phyloP scores from a whole-genome alignment of 2,888 invertebrate species.

The Sarcophaga variegata region DNA sequence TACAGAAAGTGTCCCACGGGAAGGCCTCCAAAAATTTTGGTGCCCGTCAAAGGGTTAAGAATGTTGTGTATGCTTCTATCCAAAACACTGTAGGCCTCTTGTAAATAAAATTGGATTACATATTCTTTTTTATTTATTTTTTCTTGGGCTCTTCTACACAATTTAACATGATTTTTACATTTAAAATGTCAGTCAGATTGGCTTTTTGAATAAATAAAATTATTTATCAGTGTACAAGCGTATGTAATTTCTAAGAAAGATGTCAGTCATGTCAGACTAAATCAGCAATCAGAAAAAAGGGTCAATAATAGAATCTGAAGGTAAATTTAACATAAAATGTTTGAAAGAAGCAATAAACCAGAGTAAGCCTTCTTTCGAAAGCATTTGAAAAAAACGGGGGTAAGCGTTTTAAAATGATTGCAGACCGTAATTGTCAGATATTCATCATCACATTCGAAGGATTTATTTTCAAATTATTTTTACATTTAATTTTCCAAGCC shows the following conservation, averaged over 20 bases:
- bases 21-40: no score
- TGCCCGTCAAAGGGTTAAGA: no score
- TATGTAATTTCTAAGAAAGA: not conserved
- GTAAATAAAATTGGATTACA: no score
- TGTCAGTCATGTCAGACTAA: not conserved
- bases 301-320: not conserved
- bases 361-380: not conserved
- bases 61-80: no score
- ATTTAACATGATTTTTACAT: not conserved
- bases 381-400: not conserved
- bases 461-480: not conserved
- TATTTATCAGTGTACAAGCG: not conserved
- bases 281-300: not conserved
- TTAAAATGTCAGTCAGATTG: not conserved
- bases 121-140: no score
- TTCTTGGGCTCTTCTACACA: no score
- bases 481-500: no score
- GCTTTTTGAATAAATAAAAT: not conserved
- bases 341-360: no score
- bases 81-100: no score
- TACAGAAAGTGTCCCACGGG: no score
- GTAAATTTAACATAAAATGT: not conserved
- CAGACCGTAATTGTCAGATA: not conserved
- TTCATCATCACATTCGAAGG: not conserved
- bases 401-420: not conserved